Evolutionary conservation across 1,140 invertebrate species (phyloP), one percentile per base, ranked within the genome.

Genomic region (Listronotus oregonensis): DNA sequence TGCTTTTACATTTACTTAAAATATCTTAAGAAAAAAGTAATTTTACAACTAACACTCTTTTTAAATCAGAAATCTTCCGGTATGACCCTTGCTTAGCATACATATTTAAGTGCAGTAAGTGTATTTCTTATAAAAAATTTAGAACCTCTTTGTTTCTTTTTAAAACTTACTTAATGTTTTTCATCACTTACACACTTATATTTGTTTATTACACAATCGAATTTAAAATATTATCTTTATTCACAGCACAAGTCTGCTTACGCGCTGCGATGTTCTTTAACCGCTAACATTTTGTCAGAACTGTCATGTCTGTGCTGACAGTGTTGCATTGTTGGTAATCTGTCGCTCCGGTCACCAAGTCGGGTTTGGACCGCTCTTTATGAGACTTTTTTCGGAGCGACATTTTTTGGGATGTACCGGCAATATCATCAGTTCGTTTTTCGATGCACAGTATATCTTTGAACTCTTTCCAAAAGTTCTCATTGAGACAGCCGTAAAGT

Each of bases 401-500:
- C 37, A 70, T 34, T 17, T 61, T 68, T 34, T 74, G 65, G 11
- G 57, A 50, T 11, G 58, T 37, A 11, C 43, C 60, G n/a, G 31
- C 50, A 10, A 62, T 54, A 6, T 57, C 62, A 15, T 63, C 56
- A 3, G 50, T 17, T 10, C 64, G 14, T 10, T 54, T 55, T 47
- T 70, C 90, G 85, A 78, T 92, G 79, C 82, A 92, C 52, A 89
- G 72, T 75, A 93, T 89, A 82, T 93, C 88, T 77, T 93, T 92
- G 79, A 98, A 98, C 80, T 98, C 95, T 82, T 98, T 97, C 68
- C 94, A 87, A 80, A 99, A 99, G 80, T 97, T 98, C 65, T 98
- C 96, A 81, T 99, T 99, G 80, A 99, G 88, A 94, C 96, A 99
- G 46, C 96, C 96, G 81, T 98, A 99, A 6, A 98, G 85, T 70